Base-by-base conservation (phyloP, 2,797 vertebrate genomes). In the Botia almorhae region DNA sequence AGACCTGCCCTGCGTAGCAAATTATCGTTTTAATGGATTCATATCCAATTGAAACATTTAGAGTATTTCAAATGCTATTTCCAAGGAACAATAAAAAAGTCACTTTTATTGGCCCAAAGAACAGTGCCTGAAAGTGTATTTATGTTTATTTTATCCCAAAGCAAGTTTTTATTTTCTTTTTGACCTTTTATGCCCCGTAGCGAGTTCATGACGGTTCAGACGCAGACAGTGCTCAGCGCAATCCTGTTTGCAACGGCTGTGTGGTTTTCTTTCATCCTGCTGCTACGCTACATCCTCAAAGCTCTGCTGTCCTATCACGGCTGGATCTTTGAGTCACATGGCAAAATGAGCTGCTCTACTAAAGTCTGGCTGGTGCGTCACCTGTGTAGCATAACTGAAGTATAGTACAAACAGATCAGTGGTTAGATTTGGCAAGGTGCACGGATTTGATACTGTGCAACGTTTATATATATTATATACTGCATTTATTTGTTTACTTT, bases 261-360 rank as follows among this genome's bases (percentile, higher is more conserved):
- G 43, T 99, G 97, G 97, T 83, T 96, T 51, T 92, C 92, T 4
- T 89, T 96, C 78, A 96, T 98, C 88, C 91, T 96, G 82, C 84
- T 97, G 1, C 90, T 97, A 85, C 95, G 96, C 71, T 95, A 96
- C 86, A 85, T 91, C 0, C 94, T 98, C 73, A 96, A 95, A 85
- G 87, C 92, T 81, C 94, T 98, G 4, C 96, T 99, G 12, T 97
- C 96, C 79, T 97, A 97, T 90, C 97, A 98, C 0, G 94, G 94
- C 0, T 99, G 97, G 97, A 97, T 99, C 90, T 99, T 98, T 39
- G 96, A 98, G 89, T 94, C 96, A 43, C 97, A 97, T 0, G 96
- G 96, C 8, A 94, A 85, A 89, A 94, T 92, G 89, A 97, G 93
- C 87, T 81, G 81, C 23, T 90, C 91, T 81, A 97, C 96, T 85